Base-by-base conservation (phyloP, 2,797 vertebrate species). In the Arnoldichthys spilopterus region DNA sequence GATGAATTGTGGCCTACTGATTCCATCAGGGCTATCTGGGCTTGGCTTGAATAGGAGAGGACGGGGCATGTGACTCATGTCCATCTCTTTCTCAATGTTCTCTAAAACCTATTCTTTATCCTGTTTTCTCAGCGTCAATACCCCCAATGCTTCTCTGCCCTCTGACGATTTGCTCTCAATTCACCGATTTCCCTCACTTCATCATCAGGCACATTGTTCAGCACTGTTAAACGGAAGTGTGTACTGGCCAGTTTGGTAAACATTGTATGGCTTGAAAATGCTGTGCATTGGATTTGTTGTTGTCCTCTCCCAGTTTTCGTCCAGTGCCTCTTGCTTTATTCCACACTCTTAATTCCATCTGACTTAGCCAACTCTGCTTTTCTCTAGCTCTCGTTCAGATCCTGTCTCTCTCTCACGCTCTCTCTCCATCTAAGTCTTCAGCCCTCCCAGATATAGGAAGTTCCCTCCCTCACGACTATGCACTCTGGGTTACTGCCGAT, bases 1-100 rank as follows among this genome's bases (percentile, higher is more conserved):
- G 87, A 90, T 88, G 86, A 89, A 91, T 87, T 67, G 86, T 82
- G 82, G 86, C 85, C 76, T 82, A 59, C 70, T 32, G 85, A 76
- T 75, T 72, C 54, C 70, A 80, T 74, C 49, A 71, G 83, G 72
- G 6, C 68, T 1, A 80, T 76, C 45, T 71, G 84, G 69, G 5
- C 62, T 1, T 28, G 84, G 79, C 86, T 86, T 80, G 80, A 86
- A 70, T 20, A 74, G 80, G 62, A 45, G 83, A 83, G 66, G 18
- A 24, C 6, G 22, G 28, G 78, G 85, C 71, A 64, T 78, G 83
- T 86, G 82, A 85, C 86, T 84, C 83, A 74, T 84, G 86, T 83
- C 80, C 47, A 45, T 47, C 73, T 86, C 83, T 88, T 82, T 84
- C 54, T 30, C 11, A 26, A 64, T 68, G 16, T 62, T 56, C 34